phyloP scores from a whole-genome alignment of 2,888 invertebrate genomes.

The Steinernema scapterisci region DNA sequence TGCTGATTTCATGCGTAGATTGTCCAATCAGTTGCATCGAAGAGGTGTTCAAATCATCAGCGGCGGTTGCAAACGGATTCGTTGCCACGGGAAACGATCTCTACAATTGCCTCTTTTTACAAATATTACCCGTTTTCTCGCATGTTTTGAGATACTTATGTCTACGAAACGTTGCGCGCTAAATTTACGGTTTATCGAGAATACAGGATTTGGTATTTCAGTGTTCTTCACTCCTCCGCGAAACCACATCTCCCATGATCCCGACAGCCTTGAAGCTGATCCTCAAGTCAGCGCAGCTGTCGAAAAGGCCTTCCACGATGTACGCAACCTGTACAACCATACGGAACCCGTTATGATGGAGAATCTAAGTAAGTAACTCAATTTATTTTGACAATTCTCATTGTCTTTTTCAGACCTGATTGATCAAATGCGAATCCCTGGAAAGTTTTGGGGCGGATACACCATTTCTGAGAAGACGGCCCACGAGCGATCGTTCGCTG shows the following conservation, averaged over 20 bases:
- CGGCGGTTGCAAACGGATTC: too few relatives aligned
- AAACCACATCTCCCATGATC: background rate
- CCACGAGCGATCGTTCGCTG: conserved; percentile 34
- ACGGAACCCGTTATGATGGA: conserved; percentile 31
- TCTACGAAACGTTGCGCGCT: too few relatives aligned
- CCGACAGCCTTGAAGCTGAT: background rate
- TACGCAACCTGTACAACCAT: conserved; percentile 31
- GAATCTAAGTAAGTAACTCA: background rate
- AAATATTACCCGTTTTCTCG: too few relatives aligned
- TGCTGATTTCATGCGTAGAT: too few relatives aligned
- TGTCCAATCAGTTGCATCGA: too few relatives aligned
- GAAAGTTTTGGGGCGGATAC: conserved; percentile 30
- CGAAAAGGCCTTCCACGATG: conserved; percentile 33
- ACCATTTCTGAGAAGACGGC: conserved; percentile 25
- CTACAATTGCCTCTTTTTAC: too few relatives aligned
- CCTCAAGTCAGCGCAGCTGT: conserved; percentile 3
- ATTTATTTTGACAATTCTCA: background rate
- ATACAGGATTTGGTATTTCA: too few relatives aligned
- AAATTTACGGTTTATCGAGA: too few relatives aligned
- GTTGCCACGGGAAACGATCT: too few relatives aligned
- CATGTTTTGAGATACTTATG: too few relatives aligned
- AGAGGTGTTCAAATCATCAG: too few relatives aligned
- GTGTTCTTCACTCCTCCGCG: background rate
- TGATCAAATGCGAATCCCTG: conserved; percentile 27
- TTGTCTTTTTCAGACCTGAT: conserved; percentile 1